Conservation (phyloP, 2,113 vertebrate genomes). For the Scytalopus superciliaris region DNA sequence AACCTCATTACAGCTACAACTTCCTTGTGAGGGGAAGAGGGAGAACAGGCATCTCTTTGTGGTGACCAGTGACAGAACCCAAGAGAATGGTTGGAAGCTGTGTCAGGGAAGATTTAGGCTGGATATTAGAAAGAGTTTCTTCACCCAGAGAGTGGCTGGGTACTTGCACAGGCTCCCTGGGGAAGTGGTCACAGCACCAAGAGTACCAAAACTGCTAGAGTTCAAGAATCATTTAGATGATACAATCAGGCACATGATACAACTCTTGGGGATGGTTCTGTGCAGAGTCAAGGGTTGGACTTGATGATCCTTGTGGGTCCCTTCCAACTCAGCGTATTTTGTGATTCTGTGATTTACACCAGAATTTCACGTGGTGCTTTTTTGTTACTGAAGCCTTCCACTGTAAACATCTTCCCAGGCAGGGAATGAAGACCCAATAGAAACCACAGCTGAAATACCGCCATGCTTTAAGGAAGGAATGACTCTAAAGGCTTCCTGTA, state of each 20-base stretch:
- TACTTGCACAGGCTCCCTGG: background rate
- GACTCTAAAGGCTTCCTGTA: background rate
- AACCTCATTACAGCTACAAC: background rate
- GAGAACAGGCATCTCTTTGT: background rate
- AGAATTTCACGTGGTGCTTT: background rate
- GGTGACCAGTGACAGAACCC: background rate
- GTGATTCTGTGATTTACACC: background rate
- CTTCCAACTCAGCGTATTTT: background rate
- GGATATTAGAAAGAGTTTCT: background rate
- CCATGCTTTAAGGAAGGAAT: background rate
- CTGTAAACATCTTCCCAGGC: background rate
- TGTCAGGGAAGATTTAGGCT: background rate
- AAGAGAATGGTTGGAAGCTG: background rate
- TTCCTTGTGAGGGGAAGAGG: background rate
- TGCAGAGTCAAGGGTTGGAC: background rate
- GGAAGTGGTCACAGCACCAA: background rate
- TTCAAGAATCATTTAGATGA: background rate
- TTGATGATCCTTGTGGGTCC: background rate
- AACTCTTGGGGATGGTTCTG: background rate
- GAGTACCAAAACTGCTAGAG: background rate
- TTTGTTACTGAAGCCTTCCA: background rate
- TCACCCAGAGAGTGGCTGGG: background rate
- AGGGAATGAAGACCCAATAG: background rate
- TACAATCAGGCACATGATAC: background rate
- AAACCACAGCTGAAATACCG: background rate